These are phyloP conservation scores for Bugulina stolonifera DNA, from an alignment of 2,888 invertebrate species.

Conservation along the genomic window DNA sequence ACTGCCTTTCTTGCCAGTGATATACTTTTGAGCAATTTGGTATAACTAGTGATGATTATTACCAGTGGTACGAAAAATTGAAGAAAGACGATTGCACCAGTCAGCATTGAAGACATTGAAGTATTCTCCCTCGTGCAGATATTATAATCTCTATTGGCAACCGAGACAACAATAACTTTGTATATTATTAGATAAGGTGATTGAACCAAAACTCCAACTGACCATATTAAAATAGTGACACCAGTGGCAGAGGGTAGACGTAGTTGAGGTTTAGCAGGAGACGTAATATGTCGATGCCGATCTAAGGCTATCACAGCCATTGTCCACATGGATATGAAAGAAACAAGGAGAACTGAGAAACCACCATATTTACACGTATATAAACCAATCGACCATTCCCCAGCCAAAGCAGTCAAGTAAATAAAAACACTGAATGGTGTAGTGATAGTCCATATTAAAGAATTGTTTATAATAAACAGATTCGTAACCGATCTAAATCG, in stretches of 20 bases:
- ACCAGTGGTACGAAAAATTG: neutral
- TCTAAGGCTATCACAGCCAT: constrained; percentile 1
- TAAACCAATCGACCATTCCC: neutral
- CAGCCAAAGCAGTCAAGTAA: neutral
- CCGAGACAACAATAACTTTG: neutral
- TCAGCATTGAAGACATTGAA: neutral
- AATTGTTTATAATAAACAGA: neutral
- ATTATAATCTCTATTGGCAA: neutral
- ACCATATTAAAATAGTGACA: neutral
- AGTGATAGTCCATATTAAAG: neutral
- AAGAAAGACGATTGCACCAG: neutral
- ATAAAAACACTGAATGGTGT: neutral
- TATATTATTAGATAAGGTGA: neutral
- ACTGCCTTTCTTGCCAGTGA: neutral
- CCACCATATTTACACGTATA: neutral
- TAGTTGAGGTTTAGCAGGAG: neutral
- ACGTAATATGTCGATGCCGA: neutral
- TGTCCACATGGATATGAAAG: neutral
- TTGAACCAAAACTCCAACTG: neutral
- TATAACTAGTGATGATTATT: neutral
- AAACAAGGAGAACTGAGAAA: neutral
- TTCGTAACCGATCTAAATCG: neutral
- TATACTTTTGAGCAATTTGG: neutral
- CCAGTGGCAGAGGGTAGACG: neutral
- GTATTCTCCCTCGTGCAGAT: neutral